Percentiles rank a stretch among this genome's conserved stretches.
phyloP scores from a whole-genome alignment of 2,797 vertebrate genomes.

The Naso thynnoides region DNA sequence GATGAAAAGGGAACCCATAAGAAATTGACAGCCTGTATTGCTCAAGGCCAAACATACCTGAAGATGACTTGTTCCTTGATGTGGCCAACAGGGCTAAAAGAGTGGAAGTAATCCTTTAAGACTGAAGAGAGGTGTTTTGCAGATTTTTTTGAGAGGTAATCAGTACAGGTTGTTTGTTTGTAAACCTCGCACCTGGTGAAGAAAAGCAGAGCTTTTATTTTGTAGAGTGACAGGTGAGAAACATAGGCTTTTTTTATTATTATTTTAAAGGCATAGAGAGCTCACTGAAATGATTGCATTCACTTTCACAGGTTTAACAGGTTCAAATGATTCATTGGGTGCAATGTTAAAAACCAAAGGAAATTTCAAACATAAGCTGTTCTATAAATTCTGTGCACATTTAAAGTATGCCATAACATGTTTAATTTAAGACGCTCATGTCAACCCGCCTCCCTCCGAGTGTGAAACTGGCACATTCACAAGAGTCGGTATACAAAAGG shows the following conservation, averaged over 20 bases:
- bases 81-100: slow-evolving; percentile 52
- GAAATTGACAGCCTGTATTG: slow-evolving; percentile 72
- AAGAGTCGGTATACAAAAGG: slow-evolving; percentile 19
- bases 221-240: slow-evolving; percentile 15
- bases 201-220: slow-evolving; percentile 17
- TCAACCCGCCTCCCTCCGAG: slow-evolving; percentile 7
- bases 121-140: slow-evolving; percentile 13
- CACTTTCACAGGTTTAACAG: slow-evolving; percentile 7
- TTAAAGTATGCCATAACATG: slow-evolving; percentile 9
- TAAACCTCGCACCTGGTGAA: neutral
- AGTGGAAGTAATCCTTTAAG: slow-evolving; percentile 49
- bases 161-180: slow-evolving; percentile 32
- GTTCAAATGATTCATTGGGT: slow-evolving; percentile 19
- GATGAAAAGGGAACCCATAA: slow-evolving; percentile 72
- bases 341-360: slow-evolving; percentile 12
- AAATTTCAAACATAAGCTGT: slow-evolving; percentile 21
- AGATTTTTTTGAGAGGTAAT: slow-evolving; percentile 40
- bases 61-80: slow-evolving; percentile 64
- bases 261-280: slow-evolving; percentile 7
- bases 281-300: slow-evolving; percentile 1
- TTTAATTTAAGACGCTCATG: slow-evolving; percentile 44
- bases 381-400: slow-evolving; percentile 11
- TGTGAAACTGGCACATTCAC: slow-evolving; percentile 30
- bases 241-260: slow-evolving; percentile 4
- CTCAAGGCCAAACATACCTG: slow-evolving; percentile 73